Percentiles rank a stretch among this genome's conserved stretches.
Evolutionary conservation across 2,113 vertebrate genomes (phyloP).

Genomic region (Ramphastos sulfuratus): DNA sequence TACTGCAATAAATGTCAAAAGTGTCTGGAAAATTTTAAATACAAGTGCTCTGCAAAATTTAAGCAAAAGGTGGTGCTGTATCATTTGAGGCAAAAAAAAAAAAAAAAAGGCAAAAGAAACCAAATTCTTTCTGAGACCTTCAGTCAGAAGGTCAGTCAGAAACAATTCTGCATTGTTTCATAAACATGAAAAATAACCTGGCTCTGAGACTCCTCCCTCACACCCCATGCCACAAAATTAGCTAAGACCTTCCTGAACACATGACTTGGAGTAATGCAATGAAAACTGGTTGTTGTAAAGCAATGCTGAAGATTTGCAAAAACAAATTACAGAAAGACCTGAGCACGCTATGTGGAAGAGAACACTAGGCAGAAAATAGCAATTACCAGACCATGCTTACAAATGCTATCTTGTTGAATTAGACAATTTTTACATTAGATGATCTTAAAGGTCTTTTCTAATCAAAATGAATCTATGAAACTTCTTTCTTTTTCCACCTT

Average conservation of each 20-base stretch:
- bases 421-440: no score
- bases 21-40: background rate
- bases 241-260: background rate
- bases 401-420: no score
- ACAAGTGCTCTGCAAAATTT: background rate
- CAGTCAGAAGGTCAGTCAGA: no score
- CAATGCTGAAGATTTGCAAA: background rate
- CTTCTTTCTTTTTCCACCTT: background rate
- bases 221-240: fast-evolving
- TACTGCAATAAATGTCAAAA: fast-evolving
- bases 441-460: no score
- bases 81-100: background rate
- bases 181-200: background rate
- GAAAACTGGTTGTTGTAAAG: background rate
- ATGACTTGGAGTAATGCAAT: fast-evolving
- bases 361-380: no score
- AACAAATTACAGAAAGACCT: no score
- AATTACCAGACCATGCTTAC: no score
- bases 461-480: no score
- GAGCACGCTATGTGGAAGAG: no score
- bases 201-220: background rate
- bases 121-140: background rate
- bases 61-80: background rate
- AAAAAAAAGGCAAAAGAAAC: no score
- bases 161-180: background rate